Evolutionary conservation across 2,888 invertebrate genomes (phyloP).

Genomic region (Stegophylla sp.): DNA sequence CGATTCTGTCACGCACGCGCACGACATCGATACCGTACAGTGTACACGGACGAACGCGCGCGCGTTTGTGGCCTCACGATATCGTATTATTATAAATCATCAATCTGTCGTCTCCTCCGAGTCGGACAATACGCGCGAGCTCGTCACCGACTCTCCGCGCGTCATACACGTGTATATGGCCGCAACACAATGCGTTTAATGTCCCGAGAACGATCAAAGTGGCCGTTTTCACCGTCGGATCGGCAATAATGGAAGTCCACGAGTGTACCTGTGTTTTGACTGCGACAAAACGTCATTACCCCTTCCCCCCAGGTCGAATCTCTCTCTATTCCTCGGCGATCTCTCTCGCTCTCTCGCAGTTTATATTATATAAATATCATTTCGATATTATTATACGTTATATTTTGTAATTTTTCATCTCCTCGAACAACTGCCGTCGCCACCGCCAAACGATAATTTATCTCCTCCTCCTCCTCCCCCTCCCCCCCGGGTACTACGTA

Average conservation of each 20-base stretch:
- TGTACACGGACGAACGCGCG: too few relatives aligned
- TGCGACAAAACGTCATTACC: slow-evolving; percentile 22
- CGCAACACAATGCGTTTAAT: slow-evolving; percentile 43
- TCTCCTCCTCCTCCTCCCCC: slow-evolving; percentile 15
- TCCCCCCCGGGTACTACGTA: neutral
- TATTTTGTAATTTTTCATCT: slow-evolving; percentile 45
- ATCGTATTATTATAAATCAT: slow-evolving; percentile 25
- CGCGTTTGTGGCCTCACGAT: too few relatives aligned
- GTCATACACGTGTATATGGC: too few relatives aligned
- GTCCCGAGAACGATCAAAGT: slow-evolving; percentile 42
- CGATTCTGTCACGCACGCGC: too few relatives aligned
- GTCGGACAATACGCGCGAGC: neutral
- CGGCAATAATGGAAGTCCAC: slow-evolving; percentile 32
- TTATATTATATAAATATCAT: neutral
- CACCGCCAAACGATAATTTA: slow-evolving; percentile 22
- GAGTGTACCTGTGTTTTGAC: neutral
- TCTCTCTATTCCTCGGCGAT: too few relatives aligned
- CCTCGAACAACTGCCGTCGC: neutral
- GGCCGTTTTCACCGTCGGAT: slow-evolving; percentile 43
- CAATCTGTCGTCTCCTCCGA: slow-evolving; percentile 3
- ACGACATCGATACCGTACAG: too few relatives aligned
- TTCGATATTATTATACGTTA: neutral
- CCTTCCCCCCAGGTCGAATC: neutral
- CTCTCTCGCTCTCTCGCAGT: too few relatives aligned
- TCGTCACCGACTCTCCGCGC: too few relatives aligned